Evolutionary conservation across 2,797 vertebrate species (phyloP), one percentile per base, ranked within the genome.

Genomic region (Limosa lapponica): DNA sequence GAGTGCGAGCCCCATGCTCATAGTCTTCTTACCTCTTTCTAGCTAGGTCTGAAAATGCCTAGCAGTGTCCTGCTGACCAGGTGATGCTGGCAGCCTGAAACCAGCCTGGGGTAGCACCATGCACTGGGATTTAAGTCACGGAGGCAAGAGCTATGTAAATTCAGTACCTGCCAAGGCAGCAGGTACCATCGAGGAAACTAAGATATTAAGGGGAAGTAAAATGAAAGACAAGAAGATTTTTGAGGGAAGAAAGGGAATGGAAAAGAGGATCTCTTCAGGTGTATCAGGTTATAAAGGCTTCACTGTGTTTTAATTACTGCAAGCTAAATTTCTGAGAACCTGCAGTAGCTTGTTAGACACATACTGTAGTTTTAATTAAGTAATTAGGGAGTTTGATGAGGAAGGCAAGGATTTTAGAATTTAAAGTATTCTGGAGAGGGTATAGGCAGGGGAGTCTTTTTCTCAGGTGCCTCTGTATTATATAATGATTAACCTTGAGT

Each of bases 361-460:
- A 72, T 83, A 62, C 28, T 55, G 48, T 55, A 73, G 39, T 90
- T 95, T 93, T 91, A 89, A 92, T 90, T 92, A 90, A 89, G 57
- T 80, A 94, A 94, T 95, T 92, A 92, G 14, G 22, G 28, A 93
- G 18, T 89, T 94, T 91, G 93, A 93, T 73, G 79, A 86, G 41
- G 51, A 89, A 83, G 48, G 72, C 61, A 81, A 82, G 19, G 67
- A 82, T 92, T 94, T 96, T 78, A 87, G 62, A 75, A 77, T 92
- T 55, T 80, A 59, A 88, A 95, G 41, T 80, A 61, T 92, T 92
- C 37, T 73, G 36, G 30, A 93, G 32, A 64, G 28, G 13, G 5
- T 58, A 67, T 48, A 91, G 46, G 10, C 41, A 96, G 18, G 18
- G 61, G 36, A 96, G 15, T n/a, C 10, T 91, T 92, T 91, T 92